Base-by-base conservation (phyloP, 2,113 vertebrate species). In the Syngnathus scovelli region DNA sequence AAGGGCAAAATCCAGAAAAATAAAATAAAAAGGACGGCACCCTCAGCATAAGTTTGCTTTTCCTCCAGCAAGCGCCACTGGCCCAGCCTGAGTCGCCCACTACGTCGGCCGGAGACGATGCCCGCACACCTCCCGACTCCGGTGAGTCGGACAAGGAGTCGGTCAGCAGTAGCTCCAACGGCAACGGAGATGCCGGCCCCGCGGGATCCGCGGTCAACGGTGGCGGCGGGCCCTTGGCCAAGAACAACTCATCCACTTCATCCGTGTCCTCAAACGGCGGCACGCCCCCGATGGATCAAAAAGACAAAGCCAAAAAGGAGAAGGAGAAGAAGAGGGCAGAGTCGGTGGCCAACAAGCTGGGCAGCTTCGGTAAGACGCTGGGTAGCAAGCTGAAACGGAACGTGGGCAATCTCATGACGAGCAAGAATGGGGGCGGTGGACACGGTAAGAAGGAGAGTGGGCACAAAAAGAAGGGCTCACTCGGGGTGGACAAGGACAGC, bases 111-210 rank as follows among this genome's bases (percentile, higher is more conserved):
- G 96, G 95, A 0, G 96, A 98, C 0, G 96, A 98, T 0, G 85
- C 92, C 5, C 93, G 95, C 0, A 95, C 94, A 0, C 94, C 94
- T 0, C 93, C 92, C 0, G 96, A 98, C 75, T 98, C 96, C 0
- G 95, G 95, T 0, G 96, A 98, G 44, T 98, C 97, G 0, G 97
- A 98, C 88, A 98, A 98, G 83, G 96, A 98, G 85, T 98, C 96
- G 0, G 94, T 98, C 7, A 94, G 97, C 91, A 98, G 96, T 92
- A 94, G 93, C 75, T 96, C 95, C 0, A 89, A 95, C 0, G 93
- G 96, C 79, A 94, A 93, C 0, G 91, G 93, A 0, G 91, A 93
- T 65, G 23, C 83, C 1, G 68, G 73, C 23, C 12, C 54, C 39
- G 67, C 74, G 1, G 79, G 43, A 6, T 67, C 79, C 0, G 15